Evolutionary conservation across 2,888 invertebrate species (phyloP), one percentile per base, ranked within the genome.

Genomic region (Drosophila formosana): DNA sequence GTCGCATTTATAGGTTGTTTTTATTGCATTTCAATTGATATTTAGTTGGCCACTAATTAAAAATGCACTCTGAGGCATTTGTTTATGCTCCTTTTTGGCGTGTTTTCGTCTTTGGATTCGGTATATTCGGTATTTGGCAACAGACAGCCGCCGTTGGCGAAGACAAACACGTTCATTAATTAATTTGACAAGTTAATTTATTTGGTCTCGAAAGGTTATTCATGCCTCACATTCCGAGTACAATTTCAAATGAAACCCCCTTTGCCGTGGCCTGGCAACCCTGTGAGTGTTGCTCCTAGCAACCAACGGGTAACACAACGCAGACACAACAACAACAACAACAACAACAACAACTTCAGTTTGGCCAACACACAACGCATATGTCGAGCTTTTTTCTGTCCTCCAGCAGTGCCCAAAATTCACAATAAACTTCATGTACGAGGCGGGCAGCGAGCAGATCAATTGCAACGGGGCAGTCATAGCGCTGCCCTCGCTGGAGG

Each of bases 401-500:
- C 25, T 23, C 9, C 30, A 60, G 61, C 34, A 58, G 60, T 46
- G 11, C 28, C 9, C 25, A 28, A 34, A 45, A 46, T 23, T 23
- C 6, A 56, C 13, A 34, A 6, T 6, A 6, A 50, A 51, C 43
- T 43, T 52, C 47, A 91, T 90, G 90, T 87, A 88, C 70, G 83
- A 77, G n/a, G 70, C 83, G 18, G 85, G 77, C 66, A 73, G 75
- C 37, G 83, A 82, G 52, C 84, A 83, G 68, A 85, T 85, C 62
- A 81, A 89, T 39, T 91, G 91, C 70, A 91, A 90, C 77, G 90
- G 90, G 23, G 80, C 70, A 66, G 72, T 85, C 45, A 81, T 83
- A 39, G 78, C 62, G 13, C 70, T 92, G 67, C 92, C 92, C 57
- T 89, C 90, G 46, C 72, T 92, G 75, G 91, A 90, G 81, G 92